phyloP scores from a whole-genome alignment of 1,140 invertebrate species.

The Zaprionus ghesquierei region DNA sequence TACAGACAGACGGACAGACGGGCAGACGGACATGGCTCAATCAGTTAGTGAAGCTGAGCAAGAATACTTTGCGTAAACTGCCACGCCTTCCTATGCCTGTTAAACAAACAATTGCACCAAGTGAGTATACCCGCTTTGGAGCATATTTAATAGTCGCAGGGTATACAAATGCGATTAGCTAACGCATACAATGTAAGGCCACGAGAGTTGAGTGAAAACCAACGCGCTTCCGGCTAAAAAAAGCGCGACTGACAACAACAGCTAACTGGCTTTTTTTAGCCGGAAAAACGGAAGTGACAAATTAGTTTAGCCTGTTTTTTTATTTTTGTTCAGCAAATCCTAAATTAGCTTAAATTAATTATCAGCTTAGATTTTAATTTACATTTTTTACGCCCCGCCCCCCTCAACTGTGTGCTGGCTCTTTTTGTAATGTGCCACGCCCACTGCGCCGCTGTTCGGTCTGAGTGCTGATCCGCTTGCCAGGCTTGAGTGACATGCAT shows the following conservation, averaged over 20 bases:
- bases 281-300: not conserved
- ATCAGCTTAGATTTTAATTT: not conserved
- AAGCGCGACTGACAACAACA: not conserved
- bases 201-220: not conserved
- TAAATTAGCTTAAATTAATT: slow-evolving; percentile 22
- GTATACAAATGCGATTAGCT: too few species aligned
- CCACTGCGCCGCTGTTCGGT: too few species aligned
- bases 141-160: too few species aligned
- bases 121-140: too few species aligned
- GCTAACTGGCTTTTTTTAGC: slow-evolving; percentile 5
- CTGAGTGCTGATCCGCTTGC: not conserved
- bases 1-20: too few species aligned
- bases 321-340: not conserved
- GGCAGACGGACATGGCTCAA: too few species aligned
- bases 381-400: not conserved
- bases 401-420: slow-evolving; percentile 19
- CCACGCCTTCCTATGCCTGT: too few species aligned
- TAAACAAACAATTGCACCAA: too few species aligned
- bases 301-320: not conserved
- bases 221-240: not conserved
- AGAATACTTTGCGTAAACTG: too few species aligned
- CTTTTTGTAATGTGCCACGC: too few species aligned
- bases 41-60: too few species aligned
- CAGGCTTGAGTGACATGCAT: slow-evolving; percentile 56
- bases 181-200: not conserved